Conservation (phyloP, 2,797 vertebrate species). For the Atherinosoma microstoma region DNA sequence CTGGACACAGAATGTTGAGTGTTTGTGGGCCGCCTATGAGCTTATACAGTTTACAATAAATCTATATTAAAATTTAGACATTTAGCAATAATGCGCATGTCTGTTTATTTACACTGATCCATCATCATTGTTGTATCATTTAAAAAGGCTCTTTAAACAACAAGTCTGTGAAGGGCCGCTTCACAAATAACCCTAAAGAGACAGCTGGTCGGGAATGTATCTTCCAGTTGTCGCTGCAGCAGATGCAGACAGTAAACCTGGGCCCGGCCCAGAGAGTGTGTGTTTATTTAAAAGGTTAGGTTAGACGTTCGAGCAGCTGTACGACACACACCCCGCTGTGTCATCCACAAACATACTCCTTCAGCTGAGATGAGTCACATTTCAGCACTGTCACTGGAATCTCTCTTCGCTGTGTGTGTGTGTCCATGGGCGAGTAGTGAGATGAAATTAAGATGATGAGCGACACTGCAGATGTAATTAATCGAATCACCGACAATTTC, state of each 20-base stretch:
- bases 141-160: not conserved
- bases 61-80: not conserved
- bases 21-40: not conserved
- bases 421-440: not conserved
- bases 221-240: conserved; percentile 54
- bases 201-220: conserved; percentile 28
- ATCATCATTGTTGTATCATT: not conserved
- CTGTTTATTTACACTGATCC: not conserved
- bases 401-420: conserved; percentile 40
- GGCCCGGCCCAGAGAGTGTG: conserved; percentile 22
- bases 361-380: conserved; percentile 64
- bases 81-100: not conserved
- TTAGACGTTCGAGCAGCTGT: conserved; percentile 56
- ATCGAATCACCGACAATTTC: too few species aligned
- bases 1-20: not conserved
- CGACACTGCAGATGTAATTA: not conserved
- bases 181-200: conserved; percentile 27
- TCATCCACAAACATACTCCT: conserved; percentile 29
- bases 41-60: conserved; percentile 8
- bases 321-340: conserved; percentile 40
- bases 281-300: conserved; percentile 44
- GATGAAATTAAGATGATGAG: not conserved
- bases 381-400: conserved; percentile 46
- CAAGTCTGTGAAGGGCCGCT: not conserved
- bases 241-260: conserved; percentile 35